Percentiles rank a stretch among this genome's conserved stretches.
Conservation (phyloP, 2,888 invertebrate genomes). For the Eupithecia vulgata region DNA sequence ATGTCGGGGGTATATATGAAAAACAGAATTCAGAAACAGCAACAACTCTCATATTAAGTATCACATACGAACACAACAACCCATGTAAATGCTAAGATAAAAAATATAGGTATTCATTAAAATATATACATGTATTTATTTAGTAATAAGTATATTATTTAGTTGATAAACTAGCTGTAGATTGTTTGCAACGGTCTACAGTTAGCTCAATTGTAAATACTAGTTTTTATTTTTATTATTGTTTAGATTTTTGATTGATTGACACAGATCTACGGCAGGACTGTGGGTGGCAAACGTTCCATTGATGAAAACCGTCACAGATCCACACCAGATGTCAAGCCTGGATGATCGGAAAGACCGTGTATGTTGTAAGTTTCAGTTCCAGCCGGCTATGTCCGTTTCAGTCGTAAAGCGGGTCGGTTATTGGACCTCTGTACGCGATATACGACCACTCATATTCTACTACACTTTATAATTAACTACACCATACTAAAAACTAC, state of each 20-base stretch:
- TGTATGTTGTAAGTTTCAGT: slow-evolving; percentile 7
- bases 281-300: no score
- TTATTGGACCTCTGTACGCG: slow-evolving; percentile 28
- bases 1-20: not conserved
- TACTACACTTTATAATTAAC: not conserved
- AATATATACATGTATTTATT: no score
- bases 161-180: no score
- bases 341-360: not conserved
- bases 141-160: no score
- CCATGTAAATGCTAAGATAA: not conserved
- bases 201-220: no score
- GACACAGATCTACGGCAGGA: no score
- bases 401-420: slow-evolving; percentile 28
- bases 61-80: not conserved
- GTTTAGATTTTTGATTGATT: no score
- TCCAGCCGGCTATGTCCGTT: slow-evolving; percentile 21
- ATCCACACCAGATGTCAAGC: no score
- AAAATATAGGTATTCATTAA: no score
- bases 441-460: slow-evolving; percentile 11
- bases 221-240: no score
- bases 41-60: not conserved
- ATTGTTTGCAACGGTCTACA: no score
- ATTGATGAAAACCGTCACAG: no score
- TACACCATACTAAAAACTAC: not conserved
- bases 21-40: not conserved